Base-by-base conservation (phyloP, 2,888 invertebrate species). In the Pecten maximus region DNA sequence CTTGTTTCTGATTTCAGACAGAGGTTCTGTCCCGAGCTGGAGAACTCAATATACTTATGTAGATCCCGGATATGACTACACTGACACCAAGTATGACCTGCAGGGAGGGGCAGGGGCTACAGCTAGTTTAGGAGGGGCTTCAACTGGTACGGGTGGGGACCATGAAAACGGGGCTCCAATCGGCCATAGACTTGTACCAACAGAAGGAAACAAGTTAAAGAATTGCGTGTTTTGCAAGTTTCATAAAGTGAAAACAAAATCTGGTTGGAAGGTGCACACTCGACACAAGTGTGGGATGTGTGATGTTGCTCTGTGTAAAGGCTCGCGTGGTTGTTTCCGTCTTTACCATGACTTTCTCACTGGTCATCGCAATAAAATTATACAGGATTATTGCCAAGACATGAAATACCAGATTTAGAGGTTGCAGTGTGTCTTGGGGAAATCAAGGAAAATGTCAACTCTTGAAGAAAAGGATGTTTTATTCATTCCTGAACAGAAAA, bases 261-360 rank as follows among this genome's bases (percentile, higher is more conserved):
- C 91, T 19, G 91, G 91, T 10, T 91, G 91, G 91, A 87, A 89
- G 44, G 89, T 89, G 19, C 90, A 91, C 86, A 91, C 91, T 0
- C 48, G 91, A n/a, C 89, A 89, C 48, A 91, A 89, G 19, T 91
- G 91, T 89, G 44, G 87, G 2, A 28, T 40, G 15, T 91, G 91
- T 40, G 88, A 91, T 89, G 88, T 91, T 6, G 89, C 91, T 44
- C 60, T 91, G 15, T 91, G 91, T 89, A 90, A 90, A 50, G 40
- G 88, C 60, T 88, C 74, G 1, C 88, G 87, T 16, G 88, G 88
- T 19, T 90, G 90, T 40, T 90, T 90, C 86, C 60, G 74, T 23
- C 50, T 90, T 10, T 90, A 90, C 44, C 90, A 90, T 44, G 74
- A 88, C 40, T 40, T 35, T 40, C 40, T 40, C 40, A 23, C 40